Evolutionary conservation across 2,113 vertebrate genomes (phyloP), one percentile per base, ranked within the genome.

Genomic region (Tenebrosternarchus preto): DNA sequence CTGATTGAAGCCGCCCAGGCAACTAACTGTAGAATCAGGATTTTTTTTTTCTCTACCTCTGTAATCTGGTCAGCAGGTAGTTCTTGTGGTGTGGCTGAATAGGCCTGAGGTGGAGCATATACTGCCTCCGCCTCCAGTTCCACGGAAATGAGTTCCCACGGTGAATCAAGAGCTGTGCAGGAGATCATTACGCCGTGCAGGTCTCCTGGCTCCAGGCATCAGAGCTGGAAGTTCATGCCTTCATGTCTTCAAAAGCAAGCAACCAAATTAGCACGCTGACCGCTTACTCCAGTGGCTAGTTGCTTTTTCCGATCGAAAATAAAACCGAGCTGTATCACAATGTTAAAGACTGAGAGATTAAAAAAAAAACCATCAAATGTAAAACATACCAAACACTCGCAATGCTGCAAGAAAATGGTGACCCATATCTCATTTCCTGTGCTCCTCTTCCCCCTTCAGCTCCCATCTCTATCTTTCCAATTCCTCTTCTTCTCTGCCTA

Each of bases 41-140:
- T 12, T 15, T 15, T 39, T 22, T 19, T 39, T 68, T 39, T 68
- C 64, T 11, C 5, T 29, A 9, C 31, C 31, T 39, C 31, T 68
- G 64, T 68, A 68, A 39, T 68, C 33, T 36, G 7, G 64, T 68
- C 64, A 68, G 64, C 64, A 22, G 36, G 64, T 36, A n/a, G 63
- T 5, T 22, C 25, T 16, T 29, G 25, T 15, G 12, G 16, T 20
- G 27, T 20, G 19, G 17, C 22, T 68, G 64, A 68, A 39, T 67
- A 9, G 36, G 64, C 19, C 64, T 39, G 64, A 11, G 64, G 64
- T 39, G 64, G 33, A 36, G n/a, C 39, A 11, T 36, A 36, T 39
- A 19, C 19, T 12, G 11, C 43, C 43, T 11, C 43, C 43, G 11
- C 39, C 39, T 43, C 2, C 29, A 67, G 63, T 9, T 39, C 36